These are phyloP conservation scores for Numida meleagris DNA, from an alignment of 2,113 vertebrate species.

Conservation along the genomic window DNA sequence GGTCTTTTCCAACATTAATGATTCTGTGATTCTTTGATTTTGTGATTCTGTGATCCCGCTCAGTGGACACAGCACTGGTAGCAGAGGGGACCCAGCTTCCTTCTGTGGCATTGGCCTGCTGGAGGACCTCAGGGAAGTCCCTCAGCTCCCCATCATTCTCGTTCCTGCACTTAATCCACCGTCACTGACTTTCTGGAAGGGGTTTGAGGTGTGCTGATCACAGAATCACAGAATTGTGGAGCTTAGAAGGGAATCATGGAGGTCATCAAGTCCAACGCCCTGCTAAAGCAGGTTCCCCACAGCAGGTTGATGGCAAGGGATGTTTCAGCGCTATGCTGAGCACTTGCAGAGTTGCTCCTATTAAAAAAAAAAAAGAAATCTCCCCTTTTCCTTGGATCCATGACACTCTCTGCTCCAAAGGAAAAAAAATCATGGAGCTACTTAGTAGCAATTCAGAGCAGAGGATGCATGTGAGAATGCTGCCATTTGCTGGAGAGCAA, in stretches of 20 bases:
- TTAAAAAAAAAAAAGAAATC: neutral
- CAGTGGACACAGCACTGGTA: neutral
- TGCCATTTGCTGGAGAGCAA: slow-evolving; percentile 46
- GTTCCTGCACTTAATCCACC: neutral
- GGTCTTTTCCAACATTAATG: too few relatives aligned
- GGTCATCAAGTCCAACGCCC: too few relatives aligned
- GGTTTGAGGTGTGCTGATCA: neutral
- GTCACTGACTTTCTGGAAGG: neutral
- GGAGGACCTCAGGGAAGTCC: slow-evolving; percentile 5
- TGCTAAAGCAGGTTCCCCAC: too few relatives aligned
- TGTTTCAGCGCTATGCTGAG: neutral
- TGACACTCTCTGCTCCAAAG: neutral
- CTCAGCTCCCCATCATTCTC: neutral
- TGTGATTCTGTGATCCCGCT: slow-evolving; percentile 11
- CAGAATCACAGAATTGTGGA: too few relatives aligned
- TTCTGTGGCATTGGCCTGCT: slow-evolving; percentile 40
- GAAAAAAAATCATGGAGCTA: neutral
- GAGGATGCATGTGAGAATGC: slow-evolving; percentile 7
- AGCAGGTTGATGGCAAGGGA: neutral
- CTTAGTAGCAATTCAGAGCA: neutral
- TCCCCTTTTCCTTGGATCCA: fast-evolving
- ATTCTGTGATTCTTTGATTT: too few relatives aligned
- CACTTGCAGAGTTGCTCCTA: neutral
- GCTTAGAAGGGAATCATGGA: too few relatives aligned
- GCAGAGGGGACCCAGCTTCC: neutral